Evolutionary conservation across 2,888 invertebrate species (phyloP).

Genomic region (Cheilosia urbana): DNA sequence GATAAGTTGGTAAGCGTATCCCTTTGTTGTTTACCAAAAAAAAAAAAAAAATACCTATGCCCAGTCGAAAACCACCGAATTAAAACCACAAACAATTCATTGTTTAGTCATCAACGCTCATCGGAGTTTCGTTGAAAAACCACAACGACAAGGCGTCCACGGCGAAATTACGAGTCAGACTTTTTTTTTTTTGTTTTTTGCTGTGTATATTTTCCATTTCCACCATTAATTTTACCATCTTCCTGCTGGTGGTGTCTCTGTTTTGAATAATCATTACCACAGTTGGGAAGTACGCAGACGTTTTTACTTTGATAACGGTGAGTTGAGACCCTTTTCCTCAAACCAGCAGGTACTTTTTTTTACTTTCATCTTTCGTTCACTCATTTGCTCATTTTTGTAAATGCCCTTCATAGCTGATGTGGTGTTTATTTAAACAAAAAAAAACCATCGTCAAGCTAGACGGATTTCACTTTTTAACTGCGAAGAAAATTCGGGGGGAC

Average conservation of each 20-base stretch:
- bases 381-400: slow-evolving; percentile 59
- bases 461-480: slow-evolving; percentile 24
- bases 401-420: slow-evolving; percentile 59
- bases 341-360: slow-evolving; percentile 23
- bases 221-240: slow-evolving; percentile 49
- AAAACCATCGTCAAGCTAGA: slow-evolving; percentile 30
- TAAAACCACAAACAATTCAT: slow-evolving; percentile 68
- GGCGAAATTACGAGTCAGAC: slow-evolving; percentile 61
- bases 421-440: slow-evolving; percentile 58
- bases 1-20: background rate
- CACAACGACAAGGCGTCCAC: slow-evolving; percentile 68
- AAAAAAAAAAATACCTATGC: too few species aligned
- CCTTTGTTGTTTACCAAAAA: background rate
- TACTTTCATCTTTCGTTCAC: slow-evolving; percentile 5
- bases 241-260: slow-evolving; percentile 19
- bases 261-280: slow-evolving; percentile 59
- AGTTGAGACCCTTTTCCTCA: slow-evolving; percentile 30
- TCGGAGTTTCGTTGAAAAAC: slow-evolving; percentile 24
- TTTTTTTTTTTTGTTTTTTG: slow-evolving; percentile 12
- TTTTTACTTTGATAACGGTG: slow-evolving; percentile 5
- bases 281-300: slow-evolving; percentile 35
- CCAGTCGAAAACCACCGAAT: background rate
- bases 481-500: background rate
- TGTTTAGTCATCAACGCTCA: slow-evolving; percentile 67
- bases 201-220: slow-evolving; percentile 8